Evolutionary conservation across 2,888 invertebrate genomes (phyloP).

Genomic region (Lamellibrachia columna): DNA sequence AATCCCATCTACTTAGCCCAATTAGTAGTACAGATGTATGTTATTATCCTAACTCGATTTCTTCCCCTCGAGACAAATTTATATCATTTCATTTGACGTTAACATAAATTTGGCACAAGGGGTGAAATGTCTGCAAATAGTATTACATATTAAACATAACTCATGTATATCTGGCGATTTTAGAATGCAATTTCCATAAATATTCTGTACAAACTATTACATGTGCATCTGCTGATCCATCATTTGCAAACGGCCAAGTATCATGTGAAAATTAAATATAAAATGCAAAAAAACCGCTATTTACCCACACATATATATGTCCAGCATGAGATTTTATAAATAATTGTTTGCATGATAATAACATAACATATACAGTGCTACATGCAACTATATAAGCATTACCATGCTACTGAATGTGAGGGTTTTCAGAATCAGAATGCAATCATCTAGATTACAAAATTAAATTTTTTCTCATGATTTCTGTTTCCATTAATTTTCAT

Average conservation of each 20-base stretch:
- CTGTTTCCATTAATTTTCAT: neutral
- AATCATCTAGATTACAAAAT: neutral
- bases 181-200: neutral
- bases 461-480: neutral
- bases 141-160: neutral
- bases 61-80: neutral
- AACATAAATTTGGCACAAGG: neutral
- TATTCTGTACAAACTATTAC: neutral
- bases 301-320: neutral
- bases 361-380: neutral
- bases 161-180: neutral
- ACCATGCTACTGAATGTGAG: neutral
- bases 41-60: neutral
- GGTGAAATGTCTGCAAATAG: neutral
- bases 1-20: neutral
- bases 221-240: neutral
- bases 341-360: neutral
- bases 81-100: neutral
- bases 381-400: neutral
- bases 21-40: neutral
- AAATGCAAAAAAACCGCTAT: neutral
- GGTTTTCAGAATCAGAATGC: neutral
- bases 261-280: neutral
- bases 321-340: neutral
- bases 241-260: neutral